Evolutionary conservation across 2,797 vertebrate species (phyloP).

Genomic region (Danio aesculapii): DNA sequence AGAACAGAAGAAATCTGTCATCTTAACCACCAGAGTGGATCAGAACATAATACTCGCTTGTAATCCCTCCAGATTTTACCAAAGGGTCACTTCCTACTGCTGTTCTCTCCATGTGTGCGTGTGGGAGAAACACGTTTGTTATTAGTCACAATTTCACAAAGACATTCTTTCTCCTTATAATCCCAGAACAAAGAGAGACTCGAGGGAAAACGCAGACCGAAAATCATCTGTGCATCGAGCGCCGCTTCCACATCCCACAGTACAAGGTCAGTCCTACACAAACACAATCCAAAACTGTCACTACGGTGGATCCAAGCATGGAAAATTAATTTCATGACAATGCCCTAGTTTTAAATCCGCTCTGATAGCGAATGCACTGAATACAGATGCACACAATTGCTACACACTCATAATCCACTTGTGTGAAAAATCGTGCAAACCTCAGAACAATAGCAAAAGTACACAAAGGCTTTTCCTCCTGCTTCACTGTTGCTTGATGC

Average conservation of each 20-base stretch:
- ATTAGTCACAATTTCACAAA: conserved; percentile 12
- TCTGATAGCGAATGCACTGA: conserved; percentile 27
- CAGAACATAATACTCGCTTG: not conserved
- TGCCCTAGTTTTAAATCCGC: conserved; percentile 36
- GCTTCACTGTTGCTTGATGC: not conserved
- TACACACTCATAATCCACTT: conserved; percentile 16
- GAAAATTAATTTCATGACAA: conserved; percentile 47
- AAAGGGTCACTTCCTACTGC: conserved; percentile 20
- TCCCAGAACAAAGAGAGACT: conserved; percentile 63
- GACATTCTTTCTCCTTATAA: conserved; percentile 46
- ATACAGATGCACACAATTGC: not conserved
- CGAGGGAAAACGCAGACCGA: conserved; percentile 57
- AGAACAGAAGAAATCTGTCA: not conserved
- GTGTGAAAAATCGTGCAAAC: conserved; percentile 12
- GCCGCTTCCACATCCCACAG: conserved; percentile 41
- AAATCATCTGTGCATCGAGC: conserved; percentile 64
- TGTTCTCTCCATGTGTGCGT: not conserved
- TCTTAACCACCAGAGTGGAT: not conserved
- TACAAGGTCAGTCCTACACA: conserved; percentile 75
- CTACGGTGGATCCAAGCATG: not conserved
- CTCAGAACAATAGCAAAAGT: conserved; percentile 5
- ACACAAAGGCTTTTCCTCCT: not conserved
- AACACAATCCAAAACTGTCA: conserved; percentile 9
- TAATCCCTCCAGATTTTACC: conserved; percentile 21
- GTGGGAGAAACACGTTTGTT: conserved; percentile 9